A percentile compares a stretch with the other conserved stretches of the same genome.
Evolutionary conservation across 2,113 vertebrate genomes (phyloP).

Genomic region (Ceyx melanurus): DNA sequence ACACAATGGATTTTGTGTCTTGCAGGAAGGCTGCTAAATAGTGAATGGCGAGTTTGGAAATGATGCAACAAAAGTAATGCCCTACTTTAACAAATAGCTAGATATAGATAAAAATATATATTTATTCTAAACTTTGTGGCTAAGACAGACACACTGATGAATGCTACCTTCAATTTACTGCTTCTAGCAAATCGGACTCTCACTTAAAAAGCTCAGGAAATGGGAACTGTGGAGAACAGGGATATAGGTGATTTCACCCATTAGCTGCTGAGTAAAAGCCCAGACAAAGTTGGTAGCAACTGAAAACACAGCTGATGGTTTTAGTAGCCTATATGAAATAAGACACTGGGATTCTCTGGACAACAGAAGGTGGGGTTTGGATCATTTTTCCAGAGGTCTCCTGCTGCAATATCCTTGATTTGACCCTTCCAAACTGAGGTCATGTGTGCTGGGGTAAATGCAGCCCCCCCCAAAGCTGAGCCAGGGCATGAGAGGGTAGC

Average conservation of each 20-base stretch:
- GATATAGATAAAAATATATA: background rate
- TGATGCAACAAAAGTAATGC: slow-evolving; percentile 60
- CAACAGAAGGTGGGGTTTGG: background rate
- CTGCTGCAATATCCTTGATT: background rate
- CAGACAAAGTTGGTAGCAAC: background rate
- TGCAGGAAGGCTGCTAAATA: slow-evolving; percentile 72
- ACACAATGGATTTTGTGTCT: slow-evolving; percentile 79
- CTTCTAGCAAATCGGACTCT: background rate
- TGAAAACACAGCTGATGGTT: background rate
- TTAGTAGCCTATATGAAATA: background rate
- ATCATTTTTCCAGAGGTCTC: background rate
- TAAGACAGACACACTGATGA: background rate
- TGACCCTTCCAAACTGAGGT: background rate
- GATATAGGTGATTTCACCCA: background rate
- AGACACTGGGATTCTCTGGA: background rate
- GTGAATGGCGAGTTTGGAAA: slow-evolving; percentile 70
- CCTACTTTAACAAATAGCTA: slow-evolving; percentile 13
- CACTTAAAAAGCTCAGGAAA: slow-evolving; percentile 3
- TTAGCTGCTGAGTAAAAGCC: background rate
- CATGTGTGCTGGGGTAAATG: background rate
- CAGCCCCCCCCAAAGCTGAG: background rate
- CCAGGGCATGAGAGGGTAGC: background rate
- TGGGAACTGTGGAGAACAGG: background rate
- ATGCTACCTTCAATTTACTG: slow-evolving; percentile 15
- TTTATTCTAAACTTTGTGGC: background rate